Conservation (phyloP, 2,888 invertebrate genomes). For the Selenia dentaria region DNA sequence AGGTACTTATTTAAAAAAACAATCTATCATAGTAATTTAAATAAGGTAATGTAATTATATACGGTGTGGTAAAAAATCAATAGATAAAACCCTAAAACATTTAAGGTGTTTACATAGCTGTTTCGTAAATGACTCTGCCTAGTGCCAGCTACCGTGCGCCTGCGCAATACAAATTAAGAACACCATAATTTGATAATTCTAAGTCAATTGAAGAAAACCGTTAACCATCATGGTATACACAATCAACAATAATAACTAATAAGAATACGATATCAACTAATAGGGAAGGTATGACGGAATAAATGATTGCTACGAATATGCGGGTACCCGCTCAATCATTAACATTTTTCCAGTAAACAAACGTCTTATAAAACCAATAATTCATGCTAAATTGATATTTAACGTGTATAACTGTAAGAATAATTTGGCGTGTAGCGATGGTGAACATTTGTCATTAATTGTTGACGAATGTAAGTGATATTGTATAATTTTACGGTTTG, state of each 20-base stretch:
- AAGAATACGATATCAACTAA: slow-evolving; percentile 74
- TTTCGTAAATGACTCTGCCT: not conserved
- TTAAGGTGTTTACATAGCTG: not conserved
- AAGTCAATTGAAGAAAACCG: slow-evolving; percentile 56
- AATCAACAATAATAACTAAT: slow-evolving; percentile 72
- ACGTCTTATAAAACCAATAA: slow-evolving; percentile 31
- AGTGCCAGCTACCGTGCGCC: no score
- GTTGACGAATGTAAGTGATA: slow-evolving; percentile 22
- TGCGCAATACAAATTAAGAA: not conserved
- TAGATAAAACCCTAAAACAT: no score
- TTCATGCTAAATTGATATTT: slow-evolving; percentile 43
- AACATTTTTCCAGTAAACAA: slow-evolving; percentile 34
- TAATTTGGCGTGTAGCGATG: slow-evolving; percentile 8
- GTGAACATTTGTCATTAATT: slow-evolving; percentile 12
- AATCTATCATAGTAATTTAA: no score
- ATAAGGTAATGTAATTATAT: no score
- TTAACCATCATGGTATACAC: slow-evolving; percentile 71
- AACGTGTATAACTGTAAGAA: slow-evolving; percentile 22
- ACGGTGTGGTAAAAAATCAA: no score
- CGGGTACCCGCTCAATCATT: slow-evolving; percentile 70
- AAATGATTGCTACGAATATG: slow-evolving; percentile 64
- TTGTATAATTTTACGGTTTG: slow-evolving; percentile 58
- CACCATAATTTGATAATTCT: not conserved
- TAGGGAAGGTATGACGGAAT: slow-evolving; percentile 73
- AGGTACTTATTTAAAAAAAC: no score